Conservation (phyloP, 2,888 invertebrate genomes). For the Eutolmus rufibarbis region DNA sequence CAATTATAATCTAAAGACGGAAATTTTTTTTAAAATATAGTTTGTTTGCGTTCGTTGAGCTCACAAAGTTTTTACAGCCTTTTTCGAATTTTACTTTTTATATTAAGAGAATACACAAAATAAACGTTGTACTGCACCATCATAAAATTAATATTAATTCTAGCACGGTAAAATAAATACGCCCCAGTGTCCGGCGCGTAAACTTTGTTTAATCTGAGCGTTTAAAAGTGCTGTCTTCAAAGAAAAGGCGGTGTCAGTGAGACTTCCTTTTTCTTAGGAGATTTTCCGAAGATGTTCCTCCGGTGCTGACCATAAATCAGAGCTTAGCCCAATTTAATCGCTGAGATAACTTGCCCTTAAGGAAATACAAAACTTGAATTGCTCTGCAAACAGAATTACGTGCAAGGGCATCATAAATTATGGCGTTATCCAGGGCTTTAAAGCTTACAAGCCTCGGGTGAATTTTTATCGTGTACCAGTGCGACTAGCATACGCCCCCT, state of each 20-base stretch:
- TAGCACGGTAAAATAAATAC: neutral
- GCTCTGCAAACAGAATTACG: neutral
- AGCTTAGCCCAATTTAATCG: conserved; percentile 11
- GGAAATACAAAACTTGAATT: conserved; percentile 34
- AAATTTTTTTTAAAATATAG: neutral
- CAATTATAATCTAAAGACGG: neutral
- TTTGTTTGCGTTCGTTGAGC: too few relatives aligned
- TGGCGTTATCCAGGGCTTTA: conserved; percentile 23
- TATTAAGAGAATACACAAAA: neutral
- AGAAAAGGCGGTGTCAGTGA: neutral
- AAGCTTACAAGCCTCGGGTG: conserved; percentile 5
- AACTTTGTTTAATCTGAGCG: neutral
- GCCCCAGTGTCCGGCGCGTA: neutral
- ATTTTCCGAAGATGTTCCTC: neutral
- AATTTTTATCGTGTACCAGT: conserved; percentile 17
- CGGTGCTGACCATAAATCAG: conserved; percentile 8
- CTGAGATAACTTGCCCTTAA: conserved; percentile 16
- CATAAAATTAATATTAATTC: neutral
- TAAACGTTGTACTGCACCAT: neutral
- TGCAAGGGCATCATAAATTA: conserved; percentile 33
- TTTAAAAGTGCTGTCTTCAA: neutral
- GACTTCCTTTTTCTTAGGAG: neutral
- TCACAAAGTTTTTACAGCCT: neutral
- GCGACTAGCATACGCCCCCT: neutral
- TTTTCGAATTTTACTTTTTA: neutral